A percentile compares a stretch with the other conserved stretches of the same genome.
Evolutionary conservation across 2,888 invertebrate species (phyloP).

Genomic region (Polia nebulosa): DNA sequence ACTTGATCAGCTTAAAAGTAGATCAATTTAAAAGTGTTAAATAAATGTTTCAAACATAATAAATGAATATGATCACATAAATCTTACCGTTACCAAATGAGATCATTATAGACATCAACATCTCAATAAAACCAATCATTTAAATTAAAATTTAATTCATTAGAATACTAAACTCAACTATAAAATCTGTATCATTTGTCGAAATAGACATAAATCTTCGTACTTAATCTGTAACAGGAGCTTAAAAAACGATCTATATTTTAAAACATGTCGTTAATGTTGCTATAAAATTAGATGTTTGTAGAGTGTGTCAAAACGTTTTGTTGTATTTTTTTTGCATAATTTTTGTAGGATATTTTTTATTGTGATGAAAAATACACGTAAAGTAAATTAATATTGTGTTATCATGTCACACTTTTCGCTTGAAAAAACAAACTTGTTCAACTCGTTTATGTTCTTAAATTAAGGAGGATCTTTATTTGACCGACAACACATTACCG

Average conservation of each 20-base stretch:
- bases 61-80: constrained; percentile 52
- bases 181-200: constrained; percentile 61
- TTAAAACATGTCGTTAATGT: constrained; percentile 41
- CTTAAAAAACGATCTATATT: constrained; percentile 49
- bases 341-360: constrained; percentile 6
- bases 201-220: constrained; percentile 52
- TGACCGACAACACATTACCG: constrained; percentile 29
- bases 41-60: background rate
- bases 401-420: constrained; percentile 27
- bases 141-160: constrained; percentile 51
- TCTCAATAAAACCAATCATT: constrained; percentile 54
- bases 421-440: constrained; percentile 38
- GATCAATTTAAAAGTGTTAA: constrained; percentile 1
- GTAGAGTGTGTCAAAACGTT: constrained; percentile 9
- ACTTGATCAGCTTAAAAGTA: background rate
- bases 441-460: constrained; percentile 43
- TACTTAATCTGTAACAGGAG: constrained; percentile 52
- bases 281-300: constrained; percentile 38
- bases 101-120: constrained; percentile 49
- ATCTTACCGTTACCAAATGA: constrained; percentile 57
- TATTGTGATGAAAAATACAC: constrained; percentile 10
- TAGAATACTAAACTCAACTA: constrained; percentile 40
- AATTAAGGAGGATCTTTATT: constrained; percentile 31
- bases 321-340: constrained; percentile 7
- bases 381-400: constrained; percentile 19